Evolutionary conservation across 1,140 invertebrate species (phyloP), one percentile per base, ranked within the genome.

Genomic region (Drosophila subobscura): DNA sequence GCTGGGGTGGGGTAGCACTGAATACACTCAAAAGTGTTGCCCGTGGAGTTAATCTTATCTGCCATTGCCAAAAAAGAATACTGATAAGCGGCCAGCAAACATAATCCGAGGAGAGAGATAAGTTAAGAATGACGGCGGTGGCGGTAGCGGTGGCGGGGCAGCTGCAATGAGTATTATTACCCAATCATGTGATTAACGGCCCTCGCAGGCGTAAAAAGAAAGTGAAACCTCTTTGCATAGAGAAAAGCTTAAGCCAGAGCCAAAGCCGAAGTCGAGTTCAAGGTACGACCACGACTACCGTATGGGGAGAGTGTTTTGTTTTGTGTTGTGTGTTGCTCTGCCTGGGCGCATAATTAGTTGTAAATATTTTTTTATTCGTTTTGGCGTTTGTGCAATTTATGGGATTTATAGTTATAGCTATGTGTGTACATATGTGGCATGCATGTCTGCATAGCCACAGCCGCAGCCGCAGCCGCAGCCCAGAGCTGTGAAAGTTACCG

Each of bases 121-220:
- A 83, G 71, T 49, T 23, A 70, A 57, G 8, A 47, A 23, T 20
- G 47, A 29, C 49, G 42, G 6, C 46, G 41, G 56, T 72, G 58
- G 16, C 5, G 41, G 56, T 72, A 54, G 16, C 5, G 22, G 7
- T 5, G n/a, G 33, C 20, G 7, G 2, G 33, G 12, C 2, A n/a
- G 8, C 37, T 57, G 59, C 42, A 47, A 42, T 40, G 50, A 59
- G 41, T 49, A 50, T 37, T 88, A 80, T 86, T 88, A 88, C 79
- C 78, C 52, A 76, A 77, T 72, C 71, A 77, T 51, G 80, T 88
- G 74, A 79, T 84, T 81, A 83, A 75, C 64, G 52, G 54, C 46
- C 63, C 52, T 57, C 47, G 20, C 50, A 53, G 46, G 61, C 66
- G 64, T 25, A 56, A 77, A 76, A 68, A 72, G 70, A 68, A 72